Evolutionary conservation across 2,113 vertebrate species (phyloP), one percentile per base, ranked within the genome.

Genomic region (Bungarus multicinctus): DNA sequence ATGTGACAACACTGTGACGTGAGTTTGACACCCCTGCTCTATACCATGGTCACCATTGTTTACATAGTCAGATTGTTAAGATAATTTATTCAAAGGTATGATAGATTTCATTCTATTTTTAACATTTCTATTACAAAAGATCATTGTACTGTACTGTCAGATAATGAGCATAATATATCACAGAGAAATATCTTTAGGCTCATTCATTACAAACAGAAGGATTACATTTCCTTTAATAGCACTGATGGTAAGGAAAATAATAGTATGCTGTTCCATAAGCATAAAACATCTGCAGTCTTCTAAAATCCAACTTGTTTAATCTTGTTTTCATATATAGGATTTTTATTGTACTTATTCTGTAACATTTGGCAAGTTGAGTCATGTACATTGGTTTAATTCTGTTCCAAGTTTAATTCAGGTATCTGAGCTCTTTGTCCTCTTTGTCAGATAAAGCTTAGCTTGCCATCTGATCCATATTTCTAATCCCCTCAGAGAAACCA

Each of bases 201-300:
- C 93, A 92, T 69, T 87, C 89, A 50, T 52, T 93, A 94, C 54
- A 97, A 92, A 54, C n/a, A 18, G 91, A 95, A 94, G 0, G 34
- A 92, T 60, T n/a, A 95, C 91, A 93, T 69, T 12, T 9, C 91
- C 85, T 96, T 34, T 93, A 95, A 34, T 50, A 96, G 93, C 74
- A 91, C 95, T 95, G 89, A 95, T 89, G 43, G 88, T 39, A 6
- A 30, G 0, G n/a, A 94, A 11, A 22, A 94, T 93, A 90, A 93
- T 0, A 0, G 52, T 92, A 69, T 92, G 92, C n/a, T 94, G 93
- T 25, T 88, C 91, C 91, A 85, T 58, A 94, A 92, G 0, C 94
- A 88, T 53, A 88, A 89, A 55, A 90, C 93, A 85, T 93, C 39
- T 23, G 3, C 34, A 81, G 34, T 81, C 74, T 90, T 91, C 88